Conservation (phyloP, 2,113 vertebrate genomes). For the Electrona antarctica region DNA sequence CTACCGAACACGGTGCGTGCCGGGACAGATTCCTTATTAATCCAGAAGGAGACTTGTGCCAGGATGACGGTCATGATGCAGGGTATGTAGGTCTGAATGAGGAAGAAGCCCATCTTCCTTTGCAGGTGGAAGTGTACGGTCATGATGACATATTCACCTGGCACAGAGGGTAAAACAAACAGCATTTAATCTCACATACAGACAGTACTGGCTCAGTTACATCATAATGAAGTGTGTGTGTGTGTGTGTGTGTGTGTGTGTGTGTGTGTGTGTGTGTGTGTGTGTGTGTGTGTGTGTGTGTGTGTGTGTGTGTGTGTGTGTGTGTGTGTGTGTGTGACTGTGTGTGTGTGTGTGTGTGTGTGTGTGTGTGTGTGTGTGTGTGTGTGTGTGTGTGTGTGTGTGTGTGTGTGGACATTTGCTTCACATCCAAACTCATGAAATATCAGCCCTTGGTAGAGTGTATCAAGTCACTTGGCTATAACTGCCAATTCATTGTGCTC, state of each 20-base stretch:
- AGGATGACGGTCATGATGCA: constrained; percentile 98
- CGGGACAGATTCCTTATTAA: constrained; percentile 96
- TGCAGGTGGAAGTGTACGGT: constrained; percentile 96
- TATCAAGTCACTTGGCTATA: no score
- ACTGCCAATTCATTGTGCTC: no score
- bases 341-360: no score
- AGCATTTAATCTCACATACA: constrained; percentile 1
- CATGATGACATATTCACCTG: constrained; percentile 98
- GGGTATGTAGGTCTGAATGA: constrained; percentile 97
- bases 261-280: no score
- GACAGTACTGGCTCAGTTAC: not conserved
- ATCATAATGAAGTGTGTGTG: not conserved
- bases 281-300: no score
- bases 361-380: no score
- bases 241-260: no score
- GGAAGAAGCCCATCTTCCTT: constrained; percentile 98
- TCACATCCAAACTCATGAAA: not conserved
- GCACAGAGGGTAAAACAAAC: constrained; percentile 28
- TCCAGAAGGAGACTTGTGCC: constrained; percentile 97
- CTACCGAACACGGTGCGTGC: constrained; percentile 96
- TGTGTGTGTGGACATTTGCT: no score
- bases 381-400: no score
- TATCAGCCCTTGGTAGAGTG: not conserved
- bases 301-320: no score
- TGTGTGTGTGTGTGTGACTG: no score